Evolutionary conservation across 2,888 invertebrate genomes (phyloP).

Genomic region (Vesta saturnalis): DNA sequence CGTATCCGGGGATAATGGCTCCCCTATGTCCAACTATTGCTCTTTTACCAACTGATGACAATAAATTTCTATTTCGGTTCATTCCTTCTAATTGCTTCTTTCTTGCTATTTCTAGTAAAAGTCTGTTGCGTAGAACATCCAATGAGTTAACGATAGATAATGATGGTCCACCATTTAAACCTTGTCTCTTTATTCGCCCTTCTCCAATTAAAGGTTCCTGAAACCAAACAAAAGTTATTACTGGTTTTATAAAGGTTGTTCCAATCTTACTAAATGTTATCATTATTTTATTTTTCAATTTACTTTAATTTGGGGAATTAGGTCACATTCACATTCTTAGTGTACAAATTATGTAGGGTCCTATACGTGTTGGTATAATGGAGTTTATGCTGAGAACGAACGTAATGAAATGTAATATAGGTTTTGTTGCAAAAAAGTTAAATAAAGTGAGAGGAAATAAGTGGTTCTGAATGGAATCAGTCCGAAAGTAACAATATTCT

Average conservation of each 20-base stretch:
- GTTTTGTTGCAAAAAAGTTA: too few species aligned
- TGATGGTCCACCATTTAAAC: conserved; percentile 66
- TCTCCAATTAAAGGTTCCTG: conserved; percentile 30
- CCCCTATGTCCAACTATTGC: conserved; percentile 45
- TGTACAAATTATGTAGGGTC: too few species aligned
- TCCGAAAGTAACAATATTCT: too few species aligned
- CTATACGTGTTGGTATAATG: too few species aligned
- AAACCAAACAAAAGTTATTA: conserved; percentile 13
- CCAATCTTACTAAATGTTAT: too few species aligned
- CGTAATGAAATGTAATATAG: too few species aligned
- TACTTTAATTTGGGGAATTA: too few species aligned
- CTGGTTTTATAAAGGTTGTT: neutral
- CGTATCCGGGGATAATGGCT: conserved; percentile 44
- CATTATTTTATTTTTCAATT: too few species aligned
- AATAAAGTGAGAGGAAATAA: too few species aligned
- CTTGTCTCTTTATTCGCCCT: conserved; percentile 34
- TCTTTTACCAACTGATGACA: conserved; percentile 83
- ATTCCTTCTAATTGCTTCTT: conserved; percentile 82
- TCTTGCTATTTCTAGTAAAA: conserved; percentile 83
- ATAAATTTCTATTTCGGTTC: conserved; percentile 77
- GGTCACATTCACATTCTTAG: too few species aligned
- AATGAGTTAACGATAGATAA: conserved; percentile 88
- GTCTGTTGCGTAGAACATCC: conserved; percentile 85
- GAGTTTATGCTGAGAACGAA: too few species aligned
- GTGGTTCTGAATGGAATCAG: too few species aligned